Evolutionary conservation across 2,888 invertebrate species (phyloP), one percentile per base, ranked within the genome.

Genomic region (Timema podura): DNA sequence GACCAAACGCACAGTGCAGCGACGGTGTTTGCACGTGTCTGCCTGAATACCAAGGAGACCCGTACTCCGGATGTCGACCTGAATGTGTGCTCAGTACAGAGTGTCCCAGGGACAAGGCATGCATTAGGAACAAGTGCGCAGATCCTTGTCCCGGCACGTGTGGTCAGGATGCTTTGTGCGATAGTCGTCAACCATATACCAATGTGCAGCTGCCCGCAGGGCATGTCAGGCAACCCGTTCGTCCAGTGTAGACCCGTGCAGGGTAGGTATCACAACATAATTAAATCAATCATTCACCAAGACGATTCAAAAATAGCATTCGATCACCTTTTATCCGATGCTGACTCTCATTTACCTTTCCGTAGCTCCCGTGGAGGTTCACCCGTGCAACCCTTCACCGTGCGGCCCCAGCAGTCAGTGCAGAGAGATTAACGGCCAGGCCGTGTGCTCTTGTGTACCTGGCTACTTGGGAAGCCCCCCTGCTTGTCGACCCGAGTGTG

Each of bases 101-200:
- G 78, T 91, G 91, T 77, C 78, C 85, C 46, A 82, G 85, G 76
- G 85, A 87, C 74, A 87, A 85, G 76, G 88, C 89, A 65, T 90
- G 90, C 76, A 82, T 88, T 16, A 82, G 83, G 79, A 88, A 89
- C 77, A 89, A 90, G 80, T 91, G 91, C 76, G 74, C 82, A 5
- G 86, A 91, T 79, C 90, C 91, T 6, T 91, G 91, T 77, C 85
- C 85, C 64, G 88, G 87, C 72, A 88, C 89, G 10, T 92, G 92
- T 79, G 91, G 90, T 46, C 77, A 82, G 67, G 88, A 87, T 77
- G 91, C 91, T 47, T 81, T 87, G 67, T 92, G 91, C 77, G 87
- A 89, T 75, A n/a, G 89, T 90, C 5, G 86, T 89, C 73, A 89
- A 90, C 75, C 91, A 91, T 76, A 85, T 90, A 16, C 88, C 90